Evolutionary conservation across 2,113 vertebrate species (phyloP), one percentile per base, ranked within the genome.

Genomic region (Craseonycteris thonglongyai): DNA sequence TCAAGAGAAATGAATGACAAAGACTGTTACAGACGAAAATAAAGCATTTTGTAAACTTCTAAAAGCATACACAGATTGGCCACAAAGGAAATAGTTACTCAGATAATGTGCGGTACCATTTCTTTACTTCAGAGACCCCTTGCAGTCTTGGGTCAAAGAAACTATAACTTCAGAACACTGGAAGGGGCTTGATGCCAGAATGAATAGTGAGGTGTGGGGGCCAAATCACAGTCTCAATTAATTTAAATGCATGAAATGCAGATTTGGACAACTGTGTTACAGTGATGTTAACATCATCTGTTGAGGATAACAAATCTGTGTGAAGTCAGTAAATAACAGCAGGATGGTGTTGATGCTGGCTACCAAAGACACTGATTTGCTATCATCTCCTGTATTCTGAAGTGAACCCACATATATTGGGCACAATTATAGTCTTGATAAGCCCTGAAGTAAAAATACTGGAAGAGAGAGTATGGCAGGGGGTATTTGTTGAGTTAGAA

Each of bases 21-120:
- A 97, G 98, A 98, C 92, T 75, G 96, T 97, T 98, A 97, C 56
- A 98, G 95, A 98, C 96, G 97, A 96, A 98, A 98, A 98, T 47
- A 97, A 98, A 79, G 96, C 95, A 91, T 97, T 95, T 89, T 96
- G 95, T 95, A 97, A 98, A 98, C 93, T 89, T 95, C 96, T 97
- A 97, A 93, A 98, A 98, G 98, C 82, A 96, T 97, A 98, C 95
- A 97, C 61, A 97, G 3, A 0, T 97, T 96, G 97, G 97, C 97
- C 49, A 93, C 96, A 96, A 97, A 97, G 89, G 96, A 96, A 94
- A 95, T 72, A 94, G 35, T 95, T 95, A 97, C 88, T 98, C 92
- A 88, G 72, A 96, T 94, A 76, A 86, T 79, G 88, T 80, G 72
- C 0, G 19, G 97, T 97, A 98, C 97, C 96, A 98, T 76, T 10